Evolutionary conservation across 1,140 invertebrate species (phyloP).

Genomic region (Ips typographus): DNA sequence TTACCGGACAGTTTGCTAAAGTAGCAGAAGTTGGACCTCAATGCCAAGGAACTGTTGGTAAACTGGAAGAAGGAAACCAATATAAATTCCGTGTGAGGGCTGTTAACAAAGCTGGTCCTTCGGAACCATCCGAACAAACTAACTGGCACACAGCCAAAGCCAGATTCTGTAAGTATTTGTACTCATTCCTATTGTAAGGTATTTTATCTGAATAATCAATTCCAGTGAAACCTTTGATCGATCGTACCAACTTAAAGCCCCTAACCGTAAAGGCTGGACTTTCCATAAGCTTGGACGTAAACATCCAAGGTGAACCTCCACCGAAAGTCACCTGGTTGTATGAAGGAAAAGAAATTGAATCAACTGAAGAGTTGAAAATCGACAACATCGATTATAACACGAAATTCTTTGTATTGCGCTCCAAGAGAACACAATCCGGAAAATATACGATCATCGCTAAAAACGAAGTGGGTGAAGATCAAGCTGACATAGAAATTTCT

Average conservation of each 20-base stretch:
- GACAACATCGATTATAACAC: constrained; percentile 89
- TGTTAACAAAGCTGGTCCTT: constrained; percentile 93
- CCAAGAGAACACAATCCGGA: constrained; percentile 81
- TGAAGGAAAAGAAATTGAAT: constrained; percentile 73
- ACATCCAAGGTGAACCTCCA: constrained; percentile 91
- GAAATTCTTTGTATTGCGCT: constrained; percentile 82
- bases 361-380: constrained; percentile 70
- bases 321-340: constrained; percentile 90
- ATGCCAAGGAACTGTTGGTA: constrained; percentile 81
- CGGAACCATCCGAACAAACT: constrained; percentile 92
- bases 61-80: constrained; percentile 90
- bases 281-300: constrained; percentile 86
- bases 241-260: constrained; percentile 84
- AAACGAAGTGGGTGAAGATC: constrained; percentile 93
- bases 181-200: not conserved
- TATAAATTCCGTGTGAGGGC: constrained; percentile 95
- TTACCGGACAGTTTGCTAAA: constrained; percentile 64
- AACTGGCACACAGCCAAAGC: constrained; percentile 95
- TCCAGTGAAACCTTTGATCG: constrained; percentile 89
- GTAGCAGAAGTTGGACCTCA: constrained; percentile 78
- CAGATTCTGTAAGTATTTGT: constrained; percentile 72
- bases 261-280: constrained; percentile 88
- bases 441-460: constrained; percentile 90
- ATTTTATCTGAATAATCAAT: constrained; percentile 37
- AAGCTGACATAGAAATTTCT: constrained; percentile 87